A percentile compares a stretch with the other conserved stretches of the same genome.
Evolutionary conservation across 2,113 vertebrate genomes (phyloP).

Genomic region (Campylorhamphus procurvoides): DNA sequence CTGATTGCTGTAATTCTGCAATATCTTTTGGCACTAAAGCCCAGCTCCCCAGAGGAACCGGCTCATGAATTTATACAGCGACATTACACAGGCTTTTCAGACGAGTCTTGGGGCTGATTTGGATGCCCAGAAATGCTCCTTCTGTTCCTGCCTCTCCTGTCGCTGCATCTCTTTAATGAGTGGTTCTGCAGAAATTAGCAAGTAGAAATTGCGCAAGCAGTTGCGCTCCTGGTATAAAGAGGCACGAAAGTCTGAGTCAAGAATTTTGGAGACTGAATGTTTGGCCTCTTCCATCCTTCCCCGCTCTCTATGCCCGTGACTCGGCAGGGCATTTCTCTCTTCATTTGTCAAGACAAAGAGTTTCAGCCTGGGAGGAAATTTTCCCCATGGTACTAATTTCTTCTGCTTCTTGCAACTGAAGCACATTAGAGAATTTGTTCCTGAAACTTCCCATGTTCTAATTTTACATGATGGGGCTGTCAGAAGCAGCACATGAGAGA

Average conservation of each 20-base stretch:
- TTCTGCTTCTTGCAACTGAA: slow-evolving; percentile 50
- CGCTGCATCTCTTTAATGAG: neutral
- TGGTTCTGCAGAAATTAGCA: neutral
- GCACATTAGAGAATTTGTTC: slow-evolving; percentile 37
- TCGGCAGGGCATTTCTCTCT: neutral
- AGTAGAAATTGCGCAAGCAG: neutral
- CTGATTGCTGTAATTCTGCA: slow-evolving; percentile 55
- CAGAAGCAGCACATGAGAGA: neutral
- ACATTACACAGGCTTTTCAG: slow-evolving; percentile 22
- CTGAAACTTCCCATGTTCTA: slow-evolving; percentile 69
- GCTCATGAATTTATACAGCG: slow-evolving; percentile 63
- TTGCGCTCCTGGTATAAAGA: neutral
- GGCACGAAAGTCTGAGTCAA: neutral
- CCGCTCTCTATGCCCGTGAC: neutral
- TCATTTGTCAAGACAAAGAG: neutral
- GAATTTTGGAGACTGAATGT: neutral
- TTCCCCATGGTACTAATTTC: slow-evolving; percentile 51
- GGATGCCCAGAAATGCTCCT: slow-evolving; percentile 11
- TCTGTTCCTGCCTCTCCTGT: slow-evolving; percentile 21
- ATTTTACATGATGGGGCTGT: slow-evolving; percentile 34
- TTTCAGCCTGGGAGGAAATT: slow-evolving; percentile 58
- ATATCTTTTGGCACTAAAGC: slow-evolving; percentile 33
- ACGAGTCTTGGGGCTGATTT: neutral
- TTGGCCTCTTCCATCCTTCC: neutral
- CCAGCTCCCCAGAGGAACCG: slow-evolving; percentile 12